phyloP scores from a whole-genome alignment of 2,888 invertebrate species.

The Agrenia bidenticulata region DNA sequence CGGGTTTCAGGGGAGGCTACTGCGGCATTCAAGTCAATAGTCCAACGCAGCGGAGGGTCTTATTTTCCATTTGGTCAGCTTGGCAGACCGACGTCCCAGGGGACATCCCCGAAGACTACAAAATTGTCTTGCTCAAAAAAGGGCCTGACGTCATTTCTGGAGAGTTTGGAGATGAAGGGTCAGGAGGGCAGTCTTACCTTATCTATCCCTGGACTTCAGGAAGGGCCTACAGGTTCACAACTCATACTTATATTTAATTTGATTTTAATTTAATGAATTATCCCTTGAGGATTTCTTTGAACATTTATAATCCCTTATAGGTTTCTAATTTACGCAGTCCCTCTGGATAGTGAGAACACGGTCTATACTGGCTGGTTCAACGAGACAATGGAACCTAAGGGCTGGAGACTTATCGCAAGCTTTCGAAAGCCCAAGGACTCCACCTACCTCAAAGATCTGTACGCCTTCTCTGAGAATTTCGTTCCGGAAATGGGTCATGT shows the following conservation, averaged over 20 bases:
- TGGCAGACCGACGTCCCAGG: conserved; percentile 41
- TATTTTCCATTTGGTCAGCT: conserved; percentile 49
- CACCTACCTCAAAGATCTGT: conserved; percentile 27
- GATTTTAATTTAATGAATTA: too few relatives aligned
- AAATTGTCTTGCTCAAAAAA: conserved; percentile 35
- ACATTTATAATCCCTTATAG: too few relatives aligned
- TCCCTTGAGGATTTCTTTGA: too few relatives aligned
- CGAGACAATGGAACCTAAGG: conserved; percentile 11
- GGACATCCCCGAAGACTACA: conserved; percentile 47
- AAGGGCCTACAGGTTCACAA: conserved; percentile 31
- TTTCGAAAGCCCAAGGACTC: conserved; percentile 45
- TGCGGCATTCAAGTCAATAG: conserved; percentile 50
- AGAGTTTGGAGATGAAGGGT: conserved; percentile 49
- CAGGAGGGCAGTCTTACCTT: conserved; percentile 46
- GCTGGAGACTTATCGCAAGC: conserved; percentile 43
- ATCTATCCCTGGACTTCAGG: conserved; percentile 45
- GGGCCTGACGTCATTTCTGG: conserved; percentile 41
- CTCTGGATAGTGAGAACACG: conserved; percentile 39
- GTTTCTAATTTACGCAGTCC: conserved; percentile 36
- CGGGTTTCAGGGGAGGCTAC: conserved; percentile 47
- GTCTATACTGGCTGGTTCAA: conserved; percentile 48
- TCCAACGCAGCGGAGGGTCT: conserved; percentile 35
- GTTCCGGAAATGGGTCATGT: conserved; percentile 40
- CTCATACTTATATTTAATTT: too few relatives aligned
- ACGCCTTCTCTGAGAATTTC: conserved; percentile 50